Evolutionary conservation across 1,140 invertebrate genomes (phyloP).

Genomic region (Schmidtea mediterranea): DNA sequence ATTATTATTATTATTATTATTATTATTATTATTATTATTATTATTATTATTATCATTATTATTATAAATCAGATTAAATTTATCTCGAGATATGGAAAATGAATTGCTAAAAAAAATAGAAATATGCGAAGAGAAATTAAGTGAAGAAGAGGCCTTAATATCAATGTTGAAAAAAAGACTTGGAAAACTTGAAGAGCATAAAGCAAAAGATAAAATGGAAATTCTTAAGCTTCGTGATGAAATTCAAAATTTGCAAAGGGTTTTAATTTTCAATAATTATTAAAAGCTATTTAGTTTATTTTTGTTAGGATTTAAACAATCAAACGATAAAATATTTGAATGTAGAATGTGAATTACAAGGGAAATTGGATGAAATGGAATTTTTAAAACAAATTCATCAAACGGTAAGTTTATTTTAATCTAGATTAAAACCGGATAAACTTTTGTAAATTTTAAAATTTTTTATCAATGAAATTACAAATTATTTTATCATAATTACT

Average conservation of each 20-base stretch:
- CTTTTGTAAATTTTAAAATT: too few species aligned
- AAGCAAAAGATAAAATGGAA: conserved; percentile 23
- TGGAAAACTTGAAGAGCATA: conserved; percentile 29
- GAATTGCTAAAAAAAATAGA: conserved; percentile 27
- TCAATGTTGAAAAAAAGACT: conserved; percentile 29
- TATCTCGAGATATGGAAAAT: conserved; percentile 24
- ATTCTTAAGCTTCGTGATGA: conserved; percentile 27
- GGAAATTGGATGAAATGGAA: conserved; percentile 25
- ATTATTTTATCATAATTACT: too few species aligned
- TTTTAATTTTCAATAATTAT: conserved; percentile 4
- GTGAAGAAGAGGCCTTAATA: conserved; percentile 30
- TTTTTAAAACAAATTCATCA: conserved; percentile 19
- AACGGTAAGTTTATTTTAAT: conserved; percentile 8
- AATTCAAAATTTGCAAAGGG: conserved; percentile 21
- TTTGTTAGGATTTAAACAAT: conserved; percentile 22
- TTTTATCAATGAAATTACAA: too few species aligned
- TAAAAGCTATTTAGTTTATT: too few species aligned
- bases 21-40: too few species aligned
- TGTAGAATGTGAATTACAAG: conserved; percentile 28
- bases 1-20: too few species aligned
- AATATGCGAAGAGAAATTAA: conserved; percentile 28
- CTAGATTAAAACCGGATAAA: not conserved
- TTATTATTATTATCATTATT: too few species aligned
- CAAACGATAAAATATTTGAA: conserved; percentile 23
- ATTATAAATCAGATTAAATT: conserved; percentile 26